phyloP scores from a whole-genome alignment of 2,888 invertebrate genomes.

The Amblyteles armatorius region DNA sequence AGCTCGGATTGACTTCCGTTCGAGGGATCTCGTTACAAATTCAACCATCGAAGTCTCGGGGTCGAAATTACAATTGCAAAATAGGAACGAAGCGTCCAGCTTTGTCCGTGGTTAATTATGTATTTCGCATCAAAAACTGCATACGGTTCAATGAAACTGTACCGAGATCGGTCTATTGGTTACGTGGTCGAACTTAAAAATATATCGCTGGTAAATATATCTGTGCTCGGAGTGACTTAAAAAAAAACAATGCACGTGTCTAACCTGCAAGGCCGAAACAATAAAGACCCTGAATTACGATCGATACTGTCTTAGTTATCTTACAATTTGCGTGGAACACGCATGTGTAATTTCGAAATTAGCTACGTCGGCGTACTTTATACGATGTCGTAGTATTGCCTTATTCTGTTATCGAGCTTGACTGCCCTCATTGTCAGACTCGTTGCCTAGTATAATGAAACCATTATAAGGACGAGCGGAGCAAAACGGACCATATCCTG shows the following conservation, averaged over 20 bases:
- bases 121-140: background rate
- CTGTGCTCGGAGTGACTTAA: background rate
- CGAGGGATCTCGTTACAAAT: slow-evolving; percentile 25
- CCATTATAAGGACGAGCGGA: background rate
- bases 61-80: slow-evolving; percentile 45
- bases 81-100: slow-evolving; percentile 12
- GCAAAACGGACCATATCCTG: background rate
- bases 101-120: background rate
- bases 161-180: background rate
- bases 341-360: background rate
- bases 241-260: background rate
- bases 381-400: background rate
- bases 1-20: slow-evolving; percentile 5
- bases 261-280: background rate
- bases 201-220: background rate
- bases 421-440: background rate
- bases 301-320: background rate
- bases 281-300: background rate
- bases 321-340: background rate
- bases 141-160: slow-evolving; percentile 5
- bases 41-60: slow-evolving; percentile 8
- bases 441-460: background rate
- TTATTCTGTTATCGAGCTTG: background rate
- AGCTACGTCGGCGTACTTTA: background rate
- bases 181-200: background rate